Conservation (phyloP, 2,888 invertebrate genomes). For the Baronia brevicornis region DNA sequence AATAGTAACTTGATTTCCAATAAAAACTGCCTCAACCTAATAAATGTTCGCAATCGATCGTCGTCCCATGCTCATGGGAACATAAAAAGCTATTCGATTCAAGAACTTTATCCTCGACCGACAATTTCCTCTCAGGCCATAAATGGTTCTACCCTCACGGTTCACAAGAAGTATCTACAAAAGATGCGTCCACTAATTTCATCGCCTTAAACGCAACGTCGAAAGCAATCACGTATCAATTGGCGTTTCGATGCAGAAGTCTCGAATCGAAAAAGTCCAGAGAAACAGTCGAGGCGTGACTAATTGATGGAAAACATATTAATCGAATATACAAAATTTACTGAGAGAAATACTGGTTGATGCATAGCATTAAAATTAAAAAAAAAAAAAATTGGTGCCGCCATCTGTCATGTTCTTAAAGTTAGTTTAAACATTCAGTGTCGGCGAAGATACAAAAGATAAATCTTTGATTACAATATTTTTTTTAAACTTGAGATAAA, state of each 20-base stretch:
- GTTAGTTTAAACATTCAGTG: constrained; percentile 3
- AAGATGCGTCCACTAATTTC: constrained; percentile 29
- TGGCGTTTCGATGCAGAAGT: constrained; percentile 30
- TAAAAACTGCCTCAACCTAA: constrained; percentile 7
- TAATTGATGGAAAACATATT: constrained; percentile 44
- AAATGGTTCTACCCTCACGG: no score
- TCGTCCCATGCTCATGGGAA: constrained; percentile 7
- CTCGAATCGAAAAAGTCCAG: constrained; percentile 27
- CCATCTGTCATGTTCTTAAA: constrained; percentile 8
- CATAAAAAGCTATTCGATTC: constrained; percentile 9
- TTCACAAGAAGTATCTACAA: constrained; percentile 15
- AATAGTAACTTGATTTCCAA: constrained; percentile 7
- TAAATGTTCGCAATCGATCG: constrained; percentile 2
- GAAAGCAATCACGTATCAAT: constrained; percentile 31
- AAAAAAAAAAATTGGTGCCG: constrained; percentile 5
- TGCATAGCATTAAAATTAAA: constrained; percentile 2
- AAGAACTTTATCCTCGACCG: constrained; percentile 2
- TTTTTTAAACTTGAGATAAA: no score
- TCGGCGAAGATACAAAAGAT: constrained; percentile 1
- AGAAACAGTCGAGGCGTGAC: constrained; percentile 24
- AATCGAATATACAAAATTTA: constrained; percentile 34
- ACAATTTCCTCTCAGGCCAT: constrained; percentile 5
- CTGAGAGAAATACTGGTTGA: constrained; percentile 16
- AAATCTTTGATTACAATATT: no score
- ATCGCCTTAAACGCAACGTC: constrained; percentile 31